Evolutionary conservation across 2,888 invertebrate species (phyloP).

Genomic region (Liodrosophila aerea): DNA sequence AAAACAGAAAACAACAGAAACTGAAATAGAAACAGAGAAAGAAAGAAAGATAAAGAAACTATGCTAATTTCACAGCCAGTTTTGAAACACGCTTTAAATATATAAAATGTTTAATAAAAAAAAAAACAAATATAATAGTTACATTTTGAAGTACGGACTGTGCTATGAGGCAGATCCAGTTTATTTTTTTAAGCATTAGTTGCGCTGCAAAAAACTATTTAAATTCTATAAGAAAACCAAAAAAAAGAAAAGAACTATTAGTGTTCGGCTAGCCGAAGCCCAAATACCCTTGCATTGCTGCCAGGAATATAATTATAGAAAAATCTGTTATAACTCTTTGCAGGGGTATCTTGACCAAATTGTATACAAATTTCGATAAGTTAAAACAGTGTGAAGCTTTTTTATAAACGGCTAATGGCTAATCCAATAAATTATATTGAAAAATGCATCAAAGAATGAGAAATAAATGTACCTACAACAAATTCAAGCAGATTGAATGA

Average conservation of each 20-base stretch:
- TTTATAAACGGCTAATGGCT: constrained; percentile 44
- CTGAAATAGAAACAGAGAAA: constrained; percentile 25
- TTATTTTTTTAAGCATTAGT: constrained; percentile 78
- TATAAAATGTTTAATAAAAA: constrained; percentile 57
- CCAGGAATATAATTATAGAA: background rate
- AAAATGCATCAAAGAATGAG: constrained; percentile 66
- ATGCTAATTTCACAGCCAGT: constrained; percentile 77
- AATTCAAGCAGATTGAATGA: constrained; percentile 28
- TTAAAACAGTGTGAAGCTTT: constrained; percentile 62
- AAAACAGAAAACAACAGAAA: constrained; percentile 30
- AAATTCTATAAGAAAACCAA: constrained; percentile 71
- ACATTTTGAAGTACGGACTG: constrained; percentile 64
- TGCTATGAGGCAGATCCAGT: constrained; percentile 52
- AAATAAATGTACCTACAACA: constrained; percentile 68
- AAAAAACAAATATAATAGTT: constrained; percentile 54
- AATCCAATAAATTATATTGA: constrained; percentile 20
- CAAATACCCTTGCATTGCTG: constrained; percentile 36
- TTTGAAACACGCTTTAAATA: constrained; percentile 76
- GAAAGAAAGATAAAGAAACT: constrained; percentile 39
- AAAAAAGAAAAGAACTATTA: constrained; percentile 16
- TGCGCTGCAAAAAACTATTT: constrained; percentile 64
- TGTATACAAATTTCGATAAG: constrained; percentile 59
- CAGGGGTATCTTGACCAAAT: constrained; percentile 23
- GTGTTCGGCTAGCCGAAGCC: constrained; percentile 40
- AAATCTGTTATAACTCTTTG: no score